A percentile compares a stretch with the other conserved stretches of the same genome.
phyloP scores from a whole-genome alignment of 2,797 vertebrate species.

The Enteromius afrohamiltoni region DNA sequence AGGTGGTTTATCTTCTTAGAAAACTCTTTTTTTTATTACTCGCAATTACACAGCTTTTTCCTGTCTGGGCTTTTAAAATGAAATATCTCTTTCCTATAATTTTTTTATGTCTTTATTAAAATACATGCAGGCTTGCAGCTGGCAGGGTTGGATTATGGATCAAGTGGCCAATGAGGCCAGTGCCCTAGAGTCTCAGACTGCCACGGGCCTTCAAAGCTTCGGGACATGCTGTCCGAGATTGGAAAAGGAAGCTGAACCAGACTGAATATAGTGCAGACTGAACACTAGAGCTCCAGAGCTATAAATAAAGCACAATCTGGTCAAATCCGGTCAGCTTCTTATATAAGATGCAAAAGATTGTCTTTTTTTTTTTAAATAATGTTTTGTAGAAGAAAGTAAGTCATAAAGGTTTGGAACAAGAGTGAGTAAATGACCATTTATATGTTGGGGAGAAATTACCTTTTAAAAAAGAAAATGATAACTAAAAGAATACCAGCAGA shows the following conservation, averaged over 20 bases:
- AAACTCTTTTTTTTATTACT: slow-evolving; percentile 13
- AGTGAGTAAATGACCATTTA: not conserved
- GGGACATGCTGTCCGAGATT: not conserved
- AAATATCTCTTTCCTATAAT: not conserved
- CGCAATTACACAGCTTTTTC: not conserved
- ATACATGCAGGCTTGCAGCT: slow-evolving; percentile 8
- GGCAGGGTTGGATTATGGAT: slow-evolving; percentile 6
- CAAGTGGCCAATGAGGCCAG: slow-evolving; percentile 16
- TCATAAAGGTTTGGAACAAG: not conserved
- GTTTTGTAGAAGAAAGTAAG: not conserved
- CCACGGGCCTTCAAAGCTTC: slow-evolving; percentile 23
- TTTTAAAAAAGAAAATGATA: slow-evolving; percentile 3
- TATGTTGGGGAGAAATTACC: not conserved
- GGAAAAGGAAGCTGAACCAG: slow-evolving; percentile 12
- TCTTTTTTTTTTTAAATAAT: no score
- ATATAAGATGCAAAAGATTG: not conserved
- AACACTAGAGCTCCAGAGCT: not conserved
- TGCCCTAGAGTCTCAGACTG: slow-evolving; percentile 3
- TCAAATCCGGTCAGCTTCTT: not conserved
- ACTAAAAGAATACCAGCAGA: not conserved
- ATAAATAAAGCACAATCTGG: slow-evolving; percentile 22
- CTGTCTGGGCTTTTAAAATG: not conserved
- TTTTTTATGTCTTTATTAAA: slow-evolving; percentile 16
- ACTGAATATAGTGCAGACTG: slow-evolving; percentile 5
- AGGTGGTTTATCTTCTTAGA: not conserved